These are phyloP conservation scores for Chrysomallon squamiferum DNA, from an alignment of 1,140 invertebrate species.

Conservation along the genomic window DNA sequence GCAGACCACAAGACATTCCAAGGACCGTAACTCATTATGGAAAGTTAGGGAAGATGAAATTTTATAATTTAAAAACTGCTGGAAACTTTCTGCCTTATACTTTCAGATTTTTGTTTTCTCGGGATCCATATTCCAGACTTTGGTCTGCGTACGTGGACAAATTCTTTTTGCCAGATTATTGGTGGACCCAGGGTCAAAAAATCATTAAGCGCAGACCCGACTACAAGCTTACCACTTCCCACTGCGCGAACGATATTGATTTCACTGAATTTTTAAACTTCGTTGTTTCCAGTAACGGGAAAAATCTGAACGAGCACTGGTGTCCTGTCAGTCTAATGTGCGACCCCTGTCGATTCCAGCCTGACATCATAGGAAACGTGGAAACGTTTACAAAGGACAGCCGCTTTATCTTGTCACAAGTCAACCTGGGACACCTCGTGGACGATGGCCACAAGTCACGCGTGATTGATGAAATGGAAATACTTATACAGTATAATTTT, in stretches of 20 bases:
- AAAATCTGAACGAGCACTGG: constrained; percentile 21
- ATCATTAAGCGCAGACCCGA: not conserved
- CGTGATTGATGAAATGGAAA: constrained; percentile 22
- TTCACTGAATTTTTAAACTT: constrained; percentile 24
- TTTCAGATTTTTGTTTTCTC: constrained; percentile 1
- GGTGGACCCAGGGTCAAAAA: not conserved
- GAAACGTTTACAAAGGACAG: constrained; percentile 28
- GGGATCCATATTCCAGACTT: constrained; percentile 14
- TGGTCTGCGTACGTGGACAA: constrained; percentile 22
- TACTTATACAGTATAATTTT: constrained; percentile 26
- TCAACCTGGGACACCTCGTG: constrained; percentile 13
- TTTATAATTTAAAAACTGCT: too few species aligned
- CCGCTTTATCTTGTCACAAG: constrained; percentile 5
- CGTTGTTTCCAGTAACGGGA: not conserved
- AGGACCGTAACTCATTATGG: constrained; percentile 16
- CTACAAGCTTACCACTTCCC: not conserved
- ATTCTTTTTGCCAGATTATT: constrained; percentile 15
- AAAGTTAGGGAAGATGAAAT: not conserved
- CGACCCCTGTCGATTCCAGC: constrained; percentile 15
- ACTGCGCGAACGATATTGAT: constrained; percentile 21
- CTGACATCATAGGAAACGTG: constrained; percentile 20
- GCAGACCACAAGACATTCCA: constrained; percentile 15
- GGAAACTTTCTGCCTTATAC: too few species aligned
- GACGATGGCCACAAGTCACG: not conserved
- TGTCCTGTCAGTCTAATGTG: constrained; percentile 9